Percentiles rank a stretch among this genome's conserved stretches.
Evolutionary conservation across 2,113 vertebrate genomes (phyloP).

Genomic region (Ammodytes marinus): DNA sequence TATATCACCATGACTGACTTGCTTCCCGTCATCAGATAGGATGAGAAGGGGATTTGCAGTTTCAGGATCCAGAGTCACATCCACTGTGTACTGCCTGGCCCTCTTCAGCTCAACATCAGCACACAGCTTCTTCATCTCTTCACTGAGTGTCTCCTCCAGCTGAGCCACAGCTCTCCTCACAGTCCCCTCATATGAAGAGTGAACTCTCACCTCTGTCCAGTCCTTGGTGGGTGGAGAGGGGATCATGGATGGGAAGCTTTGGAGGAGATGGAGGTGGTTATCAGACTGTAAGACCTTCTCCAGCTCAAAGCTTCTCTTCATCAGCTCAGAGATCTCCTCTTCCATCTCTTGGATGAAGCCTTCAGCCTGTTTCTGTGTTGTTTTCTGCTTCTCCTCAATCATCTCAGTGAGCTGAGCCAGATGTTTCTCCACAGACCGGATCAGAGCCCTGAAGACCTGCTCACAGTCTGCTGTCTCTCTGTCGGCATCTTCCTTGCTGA

Average conservation of each 20-base stretch:
- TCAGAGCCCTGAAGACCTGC: slow-evolving; percentile 3
- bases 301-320: slow-evolving; percentile 13
- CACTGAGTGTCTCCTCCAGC: slow-evolving; percentile 9
- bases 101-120: neutral
- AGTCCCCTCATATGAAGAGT: neutral
- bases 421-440: neutral
- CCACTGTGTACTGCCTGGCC: neutral
- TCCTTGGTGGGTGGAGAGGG: slow-evolving; percentile 3
- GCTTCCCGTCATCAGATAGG: slow-evolving; percentile 3
- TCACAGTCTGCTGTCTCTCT: neutral
- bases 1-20: neutral
- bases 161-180: neutral
- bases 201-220: neutral
- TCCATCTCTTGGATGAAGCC: slow-evolving; percentile 12
- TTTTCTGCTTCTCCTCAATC: neutral
- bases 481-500: neutral
- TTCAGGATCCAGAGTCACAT: slow-evolving; percentile 7
- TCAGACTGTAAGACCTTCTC: neutral
- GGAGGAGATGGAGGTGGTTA: slow-evolving; percentile 16
- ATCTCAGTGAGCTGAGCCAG: neutral
- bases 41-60: neutral
- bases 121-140: neutral
- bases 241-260: neutral
- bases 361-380: slow-evolving; percentile 17
- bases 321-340: slow-evolving; percentile 13